These are phyloP conservation scores for Uloborus diversus DNA, from an alignment of 1,140 invertebrate species.

Conservation along the genomic window DNA sequence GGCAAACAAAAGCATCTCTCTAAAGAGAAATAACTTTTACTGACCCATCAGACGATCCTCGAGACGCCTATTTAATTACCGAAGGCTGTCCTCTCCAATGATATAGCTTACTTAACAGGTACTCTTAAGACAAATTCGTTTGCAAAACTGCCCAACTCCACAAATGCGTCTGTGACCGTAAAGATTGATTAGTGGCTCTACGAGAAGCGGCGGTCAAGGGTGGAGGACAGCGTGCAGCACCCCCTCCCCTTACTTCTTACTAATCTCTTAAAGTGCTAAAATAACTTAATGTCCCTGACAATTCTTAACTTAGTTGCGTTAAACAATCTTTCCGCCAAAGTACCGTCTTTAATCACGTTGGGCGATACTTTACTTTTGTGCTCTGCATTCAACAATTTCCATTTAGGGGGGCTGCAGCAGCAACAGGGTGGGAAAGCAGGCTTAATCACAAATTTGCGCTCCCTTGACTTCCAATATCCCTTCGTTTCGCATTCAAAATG, in stretches of 20 bases:
- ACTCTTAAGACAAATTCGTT: slow-evolving; percentile 31
- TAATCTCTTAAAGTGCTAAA: slow-evolving; percentile 53
- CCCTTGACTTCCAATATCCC: slow-evolving; percentile 47
- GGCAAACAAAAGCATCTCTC: too few species aligned
- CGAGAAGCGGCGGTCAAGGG: slow-evolving; percentile 31
- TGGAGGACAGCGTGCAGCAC: background rate
- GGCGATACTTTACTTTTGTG: slow-evolving; percentile 50
- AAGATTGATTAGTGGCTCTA: slow-evolving; percentile 37
- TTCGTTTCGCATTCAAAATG: slow-evolving; percentile 46
- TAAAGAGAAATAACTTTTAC: slow-evolving; percentile 33
- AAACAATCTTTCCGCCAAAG: slow-evolving; percentile 43
- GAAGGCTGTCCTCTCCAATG: background rate
- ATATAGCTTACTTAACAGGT: slow-evolving; percentile 37
- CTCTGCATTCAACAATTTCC: slow-evolving; percentile 46
- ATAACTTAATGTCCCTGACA: slow-evolving; percentile 47
- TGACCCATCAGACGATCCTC: slow-evolving; percentile 22
- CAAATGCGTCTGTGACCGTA: slow-evolving; percentile 28
- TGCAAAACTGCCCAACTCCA: slow-evolving; percentile 39
- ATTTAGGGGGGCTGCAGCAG: slow-evolving; percentile 5
- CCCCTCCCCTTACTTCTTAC: background rate
- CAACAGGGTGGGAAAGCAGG: slow-evolving; percentile 7
- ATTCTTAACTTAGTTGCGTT: slow-evolving; percentile 47
- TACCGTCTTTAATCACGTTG: slow-evolving; percentile 46
- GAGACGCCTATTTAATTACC: slow-evolving; percentile 12
- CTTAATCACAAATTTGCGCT: slow-evolving; percentile 51